These are phyloP conservation scores for Emydura subglobosa DNA, from an alignment of 2,113 vertebrate genomes.

Conservation along the genomic window DNA sequence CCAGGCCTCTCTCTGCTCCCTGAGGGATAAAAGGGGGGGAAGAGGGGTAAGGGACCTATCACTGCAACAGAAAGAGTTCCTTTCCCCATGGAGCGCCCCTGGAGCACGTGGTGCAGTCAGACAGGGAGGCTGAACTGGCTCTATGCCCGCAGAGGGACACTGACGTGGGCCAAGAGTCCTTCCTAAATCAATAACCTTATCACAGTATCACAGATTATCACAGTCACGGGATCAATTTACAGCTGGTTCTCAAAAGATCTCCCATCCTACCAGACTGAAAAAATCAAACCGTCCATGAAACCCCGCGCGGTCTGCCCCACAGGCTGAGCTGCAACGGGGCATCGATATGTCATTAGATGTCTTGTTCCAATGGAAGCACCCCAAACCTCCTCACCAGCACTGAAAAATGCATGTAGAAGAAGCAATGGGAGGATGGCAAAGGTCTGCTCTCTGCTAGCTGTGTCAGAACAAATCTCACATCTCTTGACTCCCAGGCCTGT, in stretches of 20 bases:
- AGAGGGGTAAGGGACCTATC: neutral
- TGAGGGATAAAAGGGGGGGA: no score
- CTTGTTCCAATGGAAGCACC: neutral
- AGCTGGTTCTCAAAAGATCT: neutral
- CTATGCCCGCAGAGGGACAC: neutral
- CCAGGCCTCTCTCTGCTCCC: no score
- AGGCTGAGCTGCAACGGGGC: neutral
- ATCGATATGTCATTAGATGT: no score
- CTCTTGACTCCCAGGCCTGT: no score
- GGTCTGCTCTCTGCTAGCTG: no score
- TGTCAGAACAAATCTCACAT: no score
- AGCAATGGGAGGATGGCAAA: no score
- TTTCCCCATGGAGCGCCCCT: neutral
- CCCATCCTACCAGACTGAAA: neutral
- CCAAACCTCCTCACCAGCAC: no score
- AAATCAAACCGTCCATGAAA: neutral
- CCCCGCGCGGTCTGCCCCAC: neutral
- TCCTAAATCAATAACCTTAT: neutral
- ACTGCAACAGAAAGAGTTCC: neutral
- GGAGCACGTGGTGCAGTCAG: no score
- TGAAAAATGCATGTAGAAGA: no score
- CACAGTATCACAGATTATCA: neutral
- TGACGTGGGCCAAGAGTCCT: accelerated
- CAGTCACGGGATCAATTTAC: accelerated
- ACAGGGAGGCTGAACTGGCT: neutral